These are phyloP conservation scores for Ormyrus pomaceus DNA, from an alignment of 2,888 invertebrate species.

Conservation along the genomic window DNA sequence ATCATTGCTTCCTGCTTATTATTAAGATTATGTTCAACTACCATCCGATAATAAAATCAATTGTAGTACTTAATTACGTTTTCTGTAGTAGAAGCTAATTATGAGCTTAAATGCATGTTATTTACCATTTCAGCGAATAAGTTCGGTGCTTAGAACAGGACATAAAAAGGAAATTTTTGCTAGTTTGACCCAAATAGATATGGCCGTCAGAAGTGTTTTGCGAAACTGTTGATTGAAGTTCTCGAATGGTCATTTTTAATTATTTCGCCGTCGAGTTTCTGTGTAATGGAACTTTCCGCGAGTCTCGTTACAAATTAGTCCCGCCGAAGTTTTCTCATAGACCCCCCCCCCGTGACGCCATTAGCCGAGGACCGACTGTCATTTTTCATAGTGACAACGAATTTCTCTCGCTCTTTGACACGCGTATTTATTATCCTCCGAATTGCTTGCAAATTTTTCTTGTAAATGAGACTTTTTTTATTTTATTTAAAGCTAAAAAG, in stretches of 20 bases:
- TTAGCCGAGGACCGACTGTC: neutral
- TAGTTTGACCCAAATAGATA: conserved; percentile 32
- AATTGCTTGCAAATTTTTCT: too few species aligned
- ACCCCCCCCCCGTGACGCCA: neutral
- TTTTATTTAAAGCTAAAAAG: too few species aligned
- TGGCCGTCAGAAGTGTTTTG: neutral
- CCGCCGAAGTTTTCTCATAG: conserved; percentile 25
- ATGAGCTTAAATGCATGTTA: neutral
- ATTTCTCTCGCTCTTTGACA: too few species aligned
- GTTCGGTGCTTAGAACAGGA: neutral
- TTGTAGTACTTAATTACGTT: too few species aligned
- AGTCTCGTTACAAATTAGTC: conserved; percentile 44
- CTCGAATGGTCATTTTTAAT: conserved; percentile 49
- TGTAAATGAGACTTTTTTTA: too few species aligned
- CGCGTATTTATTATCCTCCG: too few species aligned
- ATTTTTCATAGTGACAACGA: neutral
- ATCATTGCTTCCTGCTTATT: too few species aligned
- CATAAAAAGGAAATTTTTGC: conserved; percentile 26
- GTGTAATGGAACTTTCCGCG: conserved; percentile 40
- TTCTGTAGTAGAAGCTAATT: too few species aligned
- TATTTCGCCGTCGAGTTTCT: conserved; percentile 30
- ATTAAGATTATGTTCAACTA: too few species aligned
- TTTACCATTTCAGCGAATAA: conserved; percentile 18
- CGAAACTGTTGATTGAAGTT: conserved; percentile 42
- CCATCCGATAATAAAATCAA: too few species aligned